Evolutionary conservation across 2,113 vertebrate genomes (phyloP).

Genomic region (Hippotragus niger): DNA sequence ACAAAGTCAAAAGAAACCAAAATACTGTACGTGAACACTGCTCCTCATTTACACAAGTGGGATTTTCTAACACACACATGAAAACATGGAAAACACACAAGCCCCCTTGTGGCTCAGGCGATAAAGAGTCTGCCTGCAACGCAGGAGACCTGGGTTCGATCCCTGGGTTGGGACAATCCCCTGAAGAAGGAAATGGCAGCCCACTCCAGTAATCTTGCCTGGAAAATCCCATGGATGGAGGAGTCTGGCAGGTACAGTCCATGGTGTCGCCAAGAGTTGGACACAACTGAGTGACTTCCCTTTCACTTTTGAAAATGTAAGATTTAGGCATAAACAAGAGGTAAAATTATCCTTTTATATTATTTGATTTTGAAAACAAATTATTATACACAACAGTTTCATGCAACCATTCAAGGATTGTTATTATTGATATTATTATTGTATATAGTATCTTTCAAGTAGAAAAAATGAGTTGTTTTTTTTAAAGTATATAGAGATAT

Average conservation of each 20-base stretch:
- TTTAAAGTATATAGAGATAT: not conserved
- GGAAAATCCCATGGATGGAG: not conserved
- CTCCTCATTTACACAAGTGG: not conserved
- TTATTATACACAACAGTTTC: not conserved
- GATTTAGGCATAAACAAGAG: not conserved
- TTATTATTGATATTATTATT: not conserved
- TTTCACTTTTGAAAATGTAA: not conserved
- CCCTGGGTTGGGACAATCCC: not conserved
- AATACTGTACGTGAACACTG: not conserved
- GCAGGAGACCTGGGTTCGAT: not conserved
- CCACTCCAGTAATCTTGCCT: not conserved
- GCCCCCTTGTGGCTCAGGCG: fast-evolving
- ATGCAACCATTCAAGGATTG: not conserved
- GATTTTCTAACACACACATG: not conserved
- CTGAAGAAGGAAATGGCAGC: not conserved
- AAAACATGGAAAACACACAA: not conserved
- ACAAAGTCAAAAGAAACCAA: not conserved
- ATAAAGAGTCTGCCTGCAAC: not conserved
- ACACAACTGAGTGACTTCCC: not conserved
- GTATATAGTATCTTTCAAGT: not conserved
- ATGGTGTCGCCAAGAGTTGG: fast-evolving
- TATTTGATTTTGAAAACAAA: not conserved
- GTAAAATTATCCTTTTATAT: not conserved
- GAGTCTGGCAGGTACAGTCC: not conserved
- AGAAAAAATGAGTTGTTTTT: not conserved